Evolutionary conservation across 2,113 vertebrate species (phyloP).

Genomic region (Gadus macrocephalus): DNA sequence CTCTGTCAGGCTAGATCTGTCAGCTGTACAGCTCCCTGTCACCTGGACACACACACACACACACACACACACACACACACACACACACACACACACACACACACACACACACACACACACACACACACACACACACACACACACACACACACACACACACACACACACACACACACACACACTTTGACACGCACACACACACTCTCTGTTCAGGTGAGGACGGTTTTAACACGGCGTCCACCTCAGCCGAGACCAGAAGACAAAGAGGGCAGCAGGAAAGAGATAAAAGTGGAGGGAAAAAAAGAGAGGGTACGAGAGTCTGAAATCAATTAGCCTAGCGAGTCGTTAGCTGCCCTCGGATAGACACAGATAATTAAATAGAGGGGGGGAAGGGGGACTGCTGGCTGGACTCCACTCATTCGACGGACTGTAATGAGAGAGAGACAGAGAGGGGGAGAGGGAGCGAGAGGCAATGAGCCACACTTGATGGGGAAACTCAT

Average conservation of each 20-base stretch:
- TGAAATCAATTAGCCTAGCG: conserved; percentile 73
- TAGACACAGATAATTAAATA: conserved; percentile 74
- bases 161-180: conserved; percentile 8
- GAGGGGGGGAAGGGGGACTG: conserved; percentile 9
- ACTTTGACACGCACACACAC: background rate
- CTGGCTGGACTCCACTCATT: conserved; percentile 29
- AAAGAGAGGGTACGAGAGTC: conserved; percentile 34
- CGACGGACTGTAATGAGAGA: conserved; percentile 11
- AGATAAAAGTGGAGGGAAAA: conserved; percentile 2
- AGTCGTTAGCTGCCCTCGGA: conserved; percentile 75
- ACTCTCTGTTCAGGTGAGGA: conserved; percentile 13
- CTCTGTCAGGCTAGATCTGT: background rate
- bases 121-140: background rate
- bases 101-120: conserved; percentile 2
- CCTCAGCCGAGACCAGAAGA: background rate
- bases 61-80: too few species aligned
- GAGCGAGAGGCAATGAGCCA: too few species aligned
- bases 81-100: conserved; percentile 8
- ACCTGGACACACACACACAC: conserved; percentile 19
- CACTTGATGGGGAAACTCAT: too few species aligned
- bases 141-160: conserved; percentile 16
- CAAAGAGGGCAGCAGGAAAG: background rate
- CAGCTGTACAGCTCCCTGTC: background rate
- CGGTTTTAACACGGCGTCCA: conserved; percentile 3
- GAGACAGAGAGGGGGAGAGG: background rate